Evolutionary conservation across 2,113 vertebrate species (phyloP), one percentile per base, ranked within the genome.

Genomic region (Nyctibius bracteatus): DNA sequence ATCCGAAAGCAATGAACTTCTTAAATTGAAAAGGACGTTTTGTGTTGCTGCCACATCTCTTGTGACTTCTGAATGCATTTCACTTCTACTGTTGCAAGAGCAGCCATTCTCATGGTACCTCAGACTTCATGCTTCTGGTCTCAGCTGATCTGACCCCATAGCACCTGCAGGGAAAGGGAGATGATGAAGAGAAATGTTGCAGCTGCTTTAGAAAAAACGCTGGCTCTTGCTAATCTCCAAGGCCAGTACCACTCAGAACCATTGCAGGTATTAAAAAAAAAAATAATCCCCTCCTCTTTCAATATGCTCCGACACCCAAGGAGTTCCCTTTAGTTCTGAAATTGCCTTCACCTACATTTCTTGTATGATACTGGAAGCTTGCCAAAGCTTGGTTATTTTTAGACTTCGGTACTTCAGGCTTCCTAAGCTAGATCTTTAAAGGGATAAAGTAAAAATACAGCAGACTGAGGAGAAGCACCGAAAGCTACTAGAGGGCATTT

Each of bases 11-110:
- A 90, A 54, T 54, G 71, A 84, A 90, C 58, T 91, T 82, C 14
- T 81, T 82, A 90, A 96, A 94, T 49, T 62, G 43, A 65, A 91
- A 93, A 94, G 70, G 90, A 84, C 22, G 0, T 67, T 66, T 87
- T 96, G 54, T 75, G 49, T 82, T 85, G n/a, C 72, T 95, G 81
- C 70, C 78, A 72, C 62, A 87, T 90, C 81, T 92, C 86, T 44
- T 82, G 81, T 95, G 93, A 85, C 44, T 96, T 89, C 70, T 85
- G 70, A 87, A 87, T 37, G 67, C 2, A 2, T 81, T 92, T 88
- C 63, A 37, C 41, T 77, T 68, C 80, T 94, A 19, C 90, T 81
- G 51, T 67, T 84, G 79, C 49, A 63, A 83, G 72, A 85, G 37
- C 57, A 79, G 77, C 39, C 24, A 2, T 68, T 79, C 84, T 79